A percentile compares a stretch with the other conserved stretches of the same genome.
phyloP scores from a whole-genome alignment of 2,797 vertebrate species.

The Podarcis lilfordi region DNA sequence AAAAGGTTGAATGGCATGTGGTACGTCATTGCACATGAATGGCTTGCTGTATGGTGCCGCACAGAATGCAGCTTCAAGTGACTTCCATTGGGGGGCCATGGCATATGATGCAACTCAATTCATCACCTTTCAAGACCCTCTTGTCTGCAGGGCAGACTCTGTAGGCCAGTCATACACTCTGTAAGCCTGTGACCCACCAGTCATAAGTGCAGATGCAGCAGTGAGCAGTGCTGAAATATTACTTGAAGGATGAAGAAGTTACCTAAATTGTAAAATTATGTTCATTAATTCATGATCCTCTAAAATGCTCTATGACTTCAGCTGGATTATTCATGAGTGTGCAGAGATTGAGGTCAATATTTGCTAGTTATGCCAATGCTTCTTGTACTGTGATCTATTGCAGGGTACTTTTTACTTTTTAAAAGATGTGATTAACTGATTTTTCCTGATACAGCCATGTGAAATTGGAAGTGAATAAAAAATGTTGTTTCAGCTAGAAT shows the following conservation, averaged over 20 bases:
- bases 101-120: neutral
- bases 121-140: neutral
- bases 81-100: neutral
- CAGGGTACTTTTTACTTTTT: neutral
- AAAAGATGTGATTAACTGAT: conserved; percentile 19
- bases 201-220: neutral
- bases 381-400: neutral
- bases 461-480: conserved; percentile 45
- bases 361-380: neutral
- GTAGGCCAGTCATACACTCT: neutral
- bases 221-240: conserved; percentile 11
- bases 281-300: conserved; percentile 23
- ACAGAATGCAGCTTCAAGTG: neutral
- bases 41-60: neutral
- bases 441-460: neutral
- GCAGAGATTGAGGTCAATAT: conserved; percentile 12
- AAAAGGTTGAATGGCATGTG: neutral
- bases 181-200: neutral
- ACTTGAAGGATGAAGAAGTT: conserved; percentile 18
- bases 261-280: conserved; percentile 28
- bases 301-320: neutral
- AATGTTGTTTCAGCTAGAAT: conserved; percentile 28
- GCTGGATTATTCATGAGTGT: conserved; percentile 22
- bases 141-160: neutral
- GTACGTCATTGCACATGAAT: neutral